Evolutionary conservation across 2,113 vertebrate genomes (phyloP).

Genomic region (Mormoops blainvillei): DNA sequence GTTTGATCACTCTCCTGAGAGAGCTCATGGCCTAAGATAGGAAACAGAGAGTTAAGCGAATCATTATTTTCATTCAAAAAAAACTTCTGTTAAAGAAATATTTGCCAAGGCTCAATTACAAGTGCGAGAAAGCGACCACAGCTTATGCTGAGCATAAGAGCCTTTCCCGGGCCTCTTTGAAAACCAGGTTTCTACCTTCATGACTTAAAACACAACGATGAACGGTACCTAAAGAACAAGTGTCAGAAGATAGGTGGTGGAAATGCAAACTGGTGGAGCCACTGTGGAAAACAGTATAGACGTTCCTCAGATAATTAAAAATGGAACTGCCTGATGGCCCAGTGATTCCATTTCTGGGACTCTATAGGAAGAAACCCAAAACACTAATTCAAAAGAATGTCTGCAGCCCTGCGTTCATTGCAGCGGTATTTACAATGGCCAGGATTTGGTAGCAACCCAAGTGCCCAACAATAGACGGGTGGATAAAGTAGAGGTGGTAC

Average conservation of each 20-base stretch:
- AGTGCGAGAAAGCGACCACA: not conserved
- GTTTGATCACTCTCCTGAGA: not conserved
- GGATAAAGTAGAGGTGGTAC: not conserved
- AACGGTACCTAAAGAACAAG: not conserved
- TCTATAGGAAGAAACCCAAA: not conserved
- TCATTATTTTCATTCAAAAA: not conserved
- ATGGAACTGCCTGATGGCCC: not conserved
- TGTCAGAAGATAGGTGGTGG: not conserved
- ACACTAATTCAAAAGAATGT: not conserved
- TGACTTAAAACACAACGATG: not conserved
- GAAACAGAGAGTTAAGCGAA: not conserved
- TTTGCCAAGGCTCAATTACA: not conserved
- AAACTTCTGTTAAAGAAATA: not conserved
- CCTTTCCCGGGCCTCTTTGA: not conserved
- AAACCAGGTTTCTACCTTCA: not conserved
- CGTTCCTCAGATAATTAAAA: not conserved
- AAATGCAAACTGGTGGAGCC: not conserved
- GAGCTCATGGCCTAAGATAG: not conserved
- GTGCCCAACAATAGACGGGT: not conserved
- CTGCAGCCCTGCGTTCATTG: not conserved
- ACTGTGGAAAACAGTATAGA: not conserved
- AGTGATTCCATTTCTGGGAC: not conserved
- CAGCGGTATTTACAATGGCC: not conserved
- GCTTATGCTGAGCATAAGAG: not conserved
- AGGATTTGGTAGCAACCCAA: not conserved